Conservation (phyloP, 2,888 invertebrate species). For the Incurvaria masculella region DNA sequence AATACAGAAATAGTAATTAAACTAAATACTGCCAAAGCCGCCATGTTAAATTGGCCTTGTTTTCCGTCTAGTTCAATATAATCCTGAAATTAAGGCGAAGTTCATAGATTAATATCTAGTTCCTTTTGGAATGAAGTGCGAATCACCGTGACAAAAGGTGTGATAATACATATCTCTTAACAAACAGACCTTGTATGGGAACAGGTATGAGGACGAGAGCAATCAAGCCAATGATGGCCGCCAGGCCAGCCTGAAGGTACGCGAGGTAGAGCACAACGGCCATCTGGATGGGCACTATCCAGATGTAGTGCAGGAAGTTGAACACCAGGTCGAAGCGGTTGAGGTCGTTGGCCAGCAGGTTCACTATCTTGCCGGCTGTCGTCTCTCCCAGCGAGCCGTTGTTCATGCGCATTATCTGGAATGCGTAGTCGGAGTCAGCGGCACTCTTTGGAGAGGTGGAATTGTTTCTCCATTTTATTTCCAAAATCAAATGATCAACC, state of each 20-base stretch:
- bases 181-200: constrained; percentile 70
- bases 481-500: not conserved
- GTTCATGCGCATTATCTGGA: constrained; percentile 46
- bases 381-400: constrained; percentile 71
- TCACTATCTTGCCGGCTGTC: constrained; percentile 84
- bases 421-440: constrained; percentile 1
- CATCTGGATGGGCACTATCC: constrained; percentile 71
- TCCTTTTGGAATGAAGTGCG: too few species aligned
- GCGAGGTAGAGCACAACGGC: constrained; percentile 67
- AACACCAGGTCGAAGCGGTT: constrained; percentile 77
- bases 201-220: constrained; percentile 65
- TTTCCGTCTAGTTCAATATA: too few species aligned
- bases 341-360: constrained; percentile 85
- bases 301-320: constrained; percentile 72
- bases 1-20: too few species aligned
- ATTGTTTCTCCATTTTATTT: not conserved
- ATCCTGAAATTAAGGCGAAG: too few species aligned
- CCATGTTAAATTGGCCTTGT: too few species aligned
- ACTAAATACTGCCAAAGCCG: too few species aligned
- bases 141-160: too few species aligned
- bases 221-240: constrained; percentile 67
- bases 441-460: not conserved
- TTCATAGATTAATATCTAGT: too few species aligned
- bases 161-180: too few species aligned
- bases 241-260: constrained; percentile 63